Percentiles rank a stretch among this genome's conserved stretches.
Evolutionary conservation across 30 jellyfish, hydroid and myxozoan genomes (phyloP).

Genomic region (Clytia hemisphaerica): DNA sequence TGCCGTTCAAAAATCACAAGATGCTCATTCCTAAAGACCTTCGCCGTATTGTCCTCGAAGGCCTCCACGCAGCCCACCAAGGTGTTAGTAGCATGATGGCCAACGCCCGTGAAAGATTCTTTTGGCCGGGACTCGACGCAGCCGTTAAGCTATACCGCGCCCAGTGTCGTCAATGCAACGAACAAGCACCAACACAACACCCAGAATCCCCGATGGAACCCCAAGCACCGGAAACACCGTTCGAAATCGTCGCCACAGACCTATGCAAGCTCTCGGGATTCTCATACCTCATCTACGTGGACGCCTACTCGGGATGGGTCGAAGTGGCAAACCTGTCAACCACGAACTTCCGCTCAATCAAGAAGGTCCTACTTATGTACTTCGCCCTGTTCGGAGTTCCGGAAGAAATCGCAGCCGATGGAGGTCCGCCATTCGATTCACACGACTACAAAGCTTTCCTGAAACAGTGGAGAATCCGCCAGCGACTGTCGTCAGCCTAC

Average conservation of each 20-base stretch:
- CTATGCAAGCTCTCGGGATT: conserved; percentile 14
- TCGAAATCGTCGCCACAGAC: conserved; percentile 1
- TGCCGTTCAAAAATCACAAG: conserved; percentile 29
- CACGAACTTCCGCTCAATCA: background rate
- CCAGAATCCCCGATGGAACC: conserved; percentile 21
- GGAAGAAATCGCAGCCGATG: conserved; percentile 1
- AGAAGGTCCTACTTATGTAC: background rate
- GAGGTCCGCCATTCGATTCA: background rate
- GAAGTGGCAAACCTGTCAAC: conserved; percentile 35
- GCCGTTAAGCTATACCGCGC: conserved; percentile 33
- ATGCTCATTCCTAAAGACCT: conserved; percentile 17
- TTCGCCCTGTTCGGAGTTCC: background rate
- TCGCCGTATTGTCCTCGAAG: conserved; percentile 19
- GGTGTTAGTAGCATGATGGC: conserved; percentile 40
- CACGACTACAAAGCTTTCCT: conserved; percentile 1
- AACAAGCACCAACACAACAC: conserved; percentile 30
- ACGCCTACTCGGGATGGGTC: conserved; percentile 35
- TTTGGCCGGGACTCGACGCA: conserved; percentile 59
- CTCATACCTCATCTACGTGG: conserved; percentile 18
- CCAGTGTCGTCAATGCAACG: conserved; percentile 33
- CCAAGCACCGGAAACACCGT: conserved; percentile 22
- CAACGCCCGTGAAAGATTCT: conserved; percentile 30
- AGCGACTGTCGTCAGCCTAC: conserved; percentile 15
- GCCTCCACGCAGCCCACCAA: conserved; percentile 54
- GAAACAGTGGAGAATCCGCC: conserved; percentile 21